These are phyloP conservation scores for Scaptomyza montana DNA, from an alignment of 1,140 invertebrate species.

Conservation along the genomic window DNA sequence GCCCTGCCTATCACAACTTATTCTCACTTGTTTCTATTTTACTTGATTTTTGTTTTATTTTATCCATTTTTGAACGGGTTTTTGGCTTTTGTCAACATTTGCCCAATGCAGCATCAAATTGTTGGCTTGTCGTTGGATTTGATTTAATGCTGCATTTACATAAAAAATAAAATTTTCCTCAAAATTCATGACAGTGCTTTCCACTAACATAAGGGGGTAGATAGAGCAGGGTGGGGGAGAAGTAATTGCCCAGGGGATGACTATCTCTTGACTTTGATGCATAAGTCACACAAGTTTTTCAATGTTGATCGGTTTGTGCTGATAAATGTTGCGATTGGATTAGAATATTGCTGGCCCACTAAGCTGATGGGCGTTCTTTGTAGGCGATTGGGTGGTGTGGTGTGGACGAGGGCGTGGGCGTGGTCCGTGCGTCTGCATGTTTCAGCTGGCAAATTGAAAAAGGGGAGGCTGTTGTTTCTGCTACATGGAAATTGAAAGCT, in stretches of 20 bases:
- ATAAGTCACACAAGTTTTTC: constrained; percentile 78
- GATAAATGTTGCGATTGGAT: constrained; percentile 78
- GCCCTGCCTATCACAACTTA: not conserved
- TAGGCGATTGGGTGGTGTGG: constrained; percentile 52
- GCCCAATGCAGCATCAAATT: constrained; percentile 72
- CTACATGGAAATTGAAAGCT: constrained; percentile 71
- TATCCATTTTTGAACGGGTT: constrained; percentile 29
- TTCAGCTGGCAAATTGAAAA: constrained; percentile 68
- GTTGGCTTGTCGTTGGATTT: constrained; percentile 61
- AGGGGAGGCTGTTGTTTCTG: constrained; percentile 20
- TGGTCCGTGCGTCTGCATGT: constrained; percentile 50
- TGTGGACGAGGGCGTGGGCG: constrained; percentile 51
- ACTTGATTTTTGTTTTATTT: constrained; percentile 3
- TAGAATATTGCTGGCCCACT: constrained; percentile 63
- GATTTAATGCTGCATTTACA: constrained; percentile 79
- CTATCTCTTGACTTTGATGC: constrained; percentile 78
- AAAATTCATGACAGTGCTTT: constrained; percentile 53
- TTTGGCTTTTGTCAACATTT: constrained; percentile 69
- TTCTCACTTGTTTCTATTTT: constrained; percentile 9
- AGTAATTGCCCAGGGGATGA: constrained; percentile 53
- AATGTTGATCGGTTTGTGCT: constrained; percentile 68
- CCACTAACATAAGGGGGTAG: not conserved
- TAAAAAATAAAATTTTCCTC: constrained; percentile 66
- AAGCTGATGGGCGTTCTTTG: constrained; percentile 65
- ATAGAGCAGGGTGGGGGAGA: constrained; percentile 12